A percentile compares a stretch with the other conserved stretches of the same genome.
Evolutionary conservation across 2,888 invertebrate genomes (phyloP).

Genomic region (Empis livida): DNA sequence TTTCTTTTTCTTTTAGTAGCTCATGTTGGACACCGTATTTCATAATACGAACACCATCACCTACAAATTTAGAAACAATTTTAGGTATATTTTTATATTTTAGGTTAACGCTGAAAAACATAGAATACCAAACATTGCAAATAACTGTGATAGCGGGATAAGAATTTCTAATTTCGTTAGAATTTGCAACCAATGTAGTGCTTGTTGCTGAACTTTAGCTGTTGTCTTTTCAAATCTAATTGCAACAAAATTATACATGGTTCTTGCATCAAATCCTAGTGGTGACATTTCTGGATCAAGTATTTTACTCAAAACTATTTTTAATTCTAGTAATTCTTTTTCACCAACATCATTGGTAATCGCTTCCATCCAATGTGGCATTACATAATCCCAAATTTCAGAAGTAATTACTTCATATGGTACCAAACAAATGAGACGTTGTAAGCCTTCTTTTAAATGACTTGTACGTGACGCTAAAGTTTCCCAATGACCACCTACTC

Average conservation of each 20-base stretch:
- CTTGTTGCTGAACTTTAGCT: slow-evolving; percentile 75
- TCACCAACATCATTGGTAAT: slow-evolving; percentile 86
- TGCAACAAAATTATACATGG: slow-evolving; percentile 89
- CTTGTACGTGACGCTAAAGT: slow-evolving; percentile 74
- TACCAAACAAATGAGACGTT: slow-evolving; percentile 86
- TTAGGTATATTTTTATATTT: no score
- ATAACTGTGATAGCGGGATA: slow-evolving; percentile 74
- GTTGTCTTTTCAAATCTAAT: slow-evolving; percentile 68
- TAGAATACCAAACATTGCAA: slow-evolving; percentile 60
- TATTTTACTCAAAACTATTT: slow-evolving; percentile 80
- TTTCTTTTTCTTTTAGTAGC: slow-evolving; percentile 33
- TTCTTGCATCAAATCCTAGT: slow-evolving; percentile 83
- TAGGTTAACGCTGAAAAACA: no score
- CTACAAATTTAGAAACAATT: no score
- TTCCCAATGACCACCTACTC: slow-evolving; percentile 95
- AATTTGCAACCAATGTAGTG: slow-evolving; percentile 76
- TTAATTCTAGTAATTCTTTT: slow-evolving; percentile 71
- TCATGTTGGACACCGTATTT: slow-evolving; percentile 41
- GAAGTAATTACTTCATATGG: slow-evolving; percentile 95
- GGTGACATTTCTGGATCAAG: slow-evolving; percentile 94
- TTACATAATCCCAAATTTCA: slow-evolving; percentile 95
- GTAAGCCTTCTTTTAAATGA: slow-evolving; percentile 89
- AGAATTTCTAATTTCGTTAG: slow-evolving; percentile 80
- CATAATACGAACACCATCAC: slow-evolving; percentile 69
- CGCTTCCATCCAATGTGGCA: slow-evolving; percentile 99